Evolutionary conservation across 2,113 vertebrate genomes (phyloP), one percentile per base, ranked within the genome.

Genomic region (Indri indri): DNA sequence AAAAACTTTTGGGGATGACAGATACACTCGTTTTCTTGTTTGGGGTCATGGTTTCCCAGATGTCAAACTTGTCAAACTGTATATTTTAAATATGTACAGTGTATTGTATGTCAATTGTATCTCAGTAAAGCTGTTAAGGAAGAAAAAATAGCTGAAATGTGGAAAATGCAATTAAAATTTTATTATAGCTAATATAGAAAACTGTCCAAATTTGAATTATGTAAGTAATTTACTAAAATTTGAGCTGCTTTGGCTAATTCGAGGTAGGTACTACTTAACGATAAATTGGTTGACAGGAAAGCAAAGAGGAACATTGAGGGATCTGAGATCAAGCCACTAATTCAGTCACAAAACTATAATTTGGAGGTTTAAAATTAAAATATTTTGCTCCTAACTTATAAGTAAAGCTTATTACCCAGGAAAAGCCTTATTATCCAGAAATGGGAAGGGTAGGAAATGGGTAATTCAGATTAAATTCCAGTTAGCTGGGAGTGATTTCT

Each of bases 151-250:
- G 57, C 9, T 52, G 37, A 87, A 73, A 83, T 79, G 65, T 71
- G 20, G 20, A 96, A 91, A 82, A 70, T 32, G 74, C 25, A 85
- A 54, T 37, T 77, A 73, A 71, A 77, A 90, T 71, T 82, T 81
- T 54, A 70, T 87, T 92, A 90, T 6, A 50, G 81, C 32, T 96
- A 14, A 63, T 83, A 8, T 20, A 61, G 30, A 91, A 70, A 90
- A 40, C 42, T 83, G 6, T 71, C 66, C 92, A 90, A 90, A 74
- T 84, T 37, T 45, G 32, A 92, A 47, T 79, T 83, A 50, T 83
- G 8, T 79, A 96, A 82, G 18, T 40, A 66, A 73, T 73, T 87
- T 90, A 81, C 68, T 90, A 84, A 96, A 73, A 88, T 83, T 6
- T 90, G 47, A 90, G 40, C 63, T 90, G 63, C 61, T 79, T 14